Percentiles rank a stretch among this genome's conserved stretches.
phyloP scores from a whole-genome alignment of 2,113 vertebrate genomes.

The Hucho hucho region DNA sequence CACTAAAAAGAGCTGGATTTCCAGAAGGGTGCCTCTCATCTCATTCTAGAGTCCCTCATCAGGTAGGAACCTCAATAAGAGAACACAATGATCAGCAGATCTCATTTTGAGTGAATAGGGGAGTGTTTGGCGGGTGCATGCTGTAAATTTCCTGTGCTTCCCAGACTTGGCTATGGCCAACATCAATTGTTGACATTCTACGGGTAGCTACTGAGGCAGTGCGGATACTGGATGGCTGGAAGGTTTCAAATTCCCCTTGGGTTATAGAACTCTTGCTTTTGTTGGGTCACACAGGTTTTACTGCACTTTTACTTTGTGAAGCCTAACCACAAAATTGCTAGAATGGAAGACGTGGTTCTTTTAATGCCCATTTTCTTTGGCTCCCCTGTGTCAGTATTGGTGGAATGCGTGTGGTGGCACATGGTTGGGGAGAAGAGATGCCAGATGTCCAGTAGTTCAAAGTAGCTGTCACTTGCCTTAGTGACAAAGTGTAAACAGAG shows the following conservation, averaged over 20 bases:
- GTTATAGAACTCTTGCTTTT: not conserved
- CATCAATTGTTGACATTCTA: too few relatives aligned
- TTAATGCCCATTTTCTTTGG: conserved; percentile 10
- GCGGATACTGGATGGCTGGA: too few relatives aligned
- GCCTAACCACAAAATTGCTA: not conserved
- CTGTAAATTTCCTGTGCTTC: too few relatives aligned
- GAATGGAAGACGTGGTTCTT: conserved; percentile 3
- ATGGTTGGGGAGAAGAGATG: conserved; percentile 1
- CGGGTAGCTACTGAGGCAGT: too few relatives aligned
- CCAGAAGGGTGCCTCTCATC: conserved; percentile 91
- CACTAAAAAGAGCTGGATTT: conserved; percentile 99
- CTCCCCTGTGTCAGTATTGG: not conserved
- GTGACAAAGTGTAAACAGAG: conserved; percentile 16
- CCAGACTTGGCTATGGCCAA: too few relatives aligned
- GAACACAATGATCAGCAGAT: not conserved
- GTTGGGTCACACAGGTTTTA: not conserved
- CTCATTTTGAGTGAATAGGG: too few relatives aligned
- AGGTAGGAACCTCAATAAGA: conserved; percentile 78
- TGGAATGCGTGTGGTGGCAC: conserved; percentile 14
- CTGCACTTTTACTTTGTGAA: not conserved
- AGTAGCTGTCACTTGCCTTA: not conserved
- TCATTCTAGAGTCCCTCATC: conserved; percentile 96
- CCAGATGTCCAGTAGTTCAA: conserved; percentile 15
- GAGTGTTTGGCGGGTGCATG: too few relatives aligned
- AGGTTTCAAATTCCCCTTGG: not conserved